Base-by-base conservation (phyloP, 2,797 vertebrate genomes). In the Xenopus petersii region DNA sequence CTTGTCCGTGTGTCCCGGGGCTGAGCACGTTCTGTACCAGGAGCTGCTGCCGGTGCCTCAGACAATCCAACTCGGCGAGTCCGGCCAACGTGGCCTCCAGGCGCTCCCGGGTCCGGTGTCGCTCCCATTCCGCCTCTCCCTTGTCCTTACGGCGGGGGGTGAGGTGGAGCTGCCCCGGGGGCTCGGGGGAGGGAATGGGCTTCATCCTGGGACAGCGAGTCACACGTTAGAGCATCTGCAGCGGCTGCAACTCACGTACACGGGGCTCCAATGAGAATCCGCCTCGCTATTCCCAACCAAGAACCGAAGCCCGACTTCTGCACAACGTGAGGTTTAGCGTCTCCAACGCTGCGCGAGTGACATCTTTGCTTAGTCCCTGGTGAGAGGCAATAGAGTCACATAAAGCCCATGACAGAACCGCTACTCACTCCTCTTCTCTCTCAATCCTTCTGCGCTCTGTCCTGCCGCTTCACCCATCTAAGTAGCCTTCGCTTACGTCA, bases 61-160 rank as follows among this genome's bases (percentile, higher is more conserved):
- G 88, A 80, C 88, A 88, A 17, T 92, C 91, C 91, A 97, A 89
- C 88, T 98, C 96, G 16, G 86, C 91, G 79, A 98, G 86, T 3
- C 94, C 94, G 55, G 93, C 94, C 80, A 92, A 86, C 33, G 93
- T 89, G 83, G 93, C 94, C 76, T 95, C 94, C 87, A 95, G 87
- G 69, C 95, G 87, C 84, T 95, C 95, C 61, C 94, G 89, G 67
- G 92, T 89, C 71, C 92, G 87, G 83, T 86, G 88, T 67, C 93
- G 86, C 73, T 92, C 86, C 79, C 64, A 84, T 80, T 92, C 91
- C 79, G 82, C 77, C 67, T 89, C 91, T 15, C 82, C 84, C 81
- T 86, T 86, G 78, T 88, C 86, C 81, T 85, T 71, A 80, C 80
- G 81, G 81, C 81, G 74, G 70, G 71, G 30, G 48, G 59, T 69